Conservation (phyloP, 2,797 vertebrate genomes). For the Masticophis lateralis region DNA sequence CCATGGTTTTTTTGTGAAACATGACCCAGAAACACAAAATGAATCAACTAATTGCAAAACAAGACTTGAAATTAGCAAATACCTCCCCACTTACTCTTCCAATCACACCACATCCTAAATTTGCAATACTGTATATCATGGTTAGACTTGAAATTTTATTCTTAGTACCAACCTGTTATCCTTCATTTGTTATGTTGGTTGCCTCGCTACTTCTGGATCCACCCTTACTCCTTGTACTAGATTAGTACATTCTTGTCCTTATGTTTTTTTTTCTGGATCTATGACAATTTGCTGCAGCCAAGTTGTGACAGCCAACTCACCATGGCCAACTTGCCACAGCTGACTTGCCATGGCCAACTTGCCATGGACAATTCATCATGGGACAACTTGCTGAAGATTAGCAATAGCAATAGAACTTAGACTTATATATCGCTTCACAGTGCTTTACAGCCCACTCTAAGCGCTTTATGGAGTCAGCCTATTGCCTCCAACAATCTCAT, state of each 20-base stretch:
- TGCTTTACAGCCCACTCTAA: too few relatives aligned
- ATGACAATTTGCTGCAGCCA: background rate
- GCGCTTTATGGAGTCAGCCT: too few relatives aligned
- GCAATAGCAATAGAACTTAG: too few relatives aligned
- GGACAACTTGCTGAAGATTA: too few relatives aligned
- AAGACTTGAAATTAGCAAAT: background rate
- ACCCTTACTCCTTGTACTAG: background rate
- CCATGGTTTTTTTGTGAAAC: background rate
- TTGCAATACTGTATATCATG: background rate
- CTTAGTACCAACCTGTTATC: background rate
- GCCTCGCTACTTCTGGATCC: background rate
- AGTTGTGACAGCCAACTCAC: background rate
- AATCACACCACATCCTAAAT: background rate
- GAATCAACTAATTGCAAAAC: background rate
- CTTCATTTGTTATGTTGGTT: background rate
- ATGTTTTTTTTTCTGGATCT: background rate
- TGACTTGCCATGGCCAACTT: too few relatives aligned
- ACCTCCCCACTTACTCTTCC: background rate
- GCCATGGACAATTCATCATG: too few relatives aligned
- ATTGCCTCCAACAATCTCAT: too few relatives aligned
- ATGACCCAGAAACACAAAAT: background rate
- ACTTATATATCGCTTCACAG: too few relatives aligned
- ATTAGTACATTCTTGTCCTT: background rate
- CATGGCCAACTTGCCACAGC: too few relatives aligned
- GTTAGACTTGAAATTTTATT: background rate